A percentile compares a stretch with the other conserved stretches of the same genome.
Evolutionary conservation across 2,797 vertebrate species (phyloP).

Genomic region (Aselliscus stoliczkanus): DNA sequence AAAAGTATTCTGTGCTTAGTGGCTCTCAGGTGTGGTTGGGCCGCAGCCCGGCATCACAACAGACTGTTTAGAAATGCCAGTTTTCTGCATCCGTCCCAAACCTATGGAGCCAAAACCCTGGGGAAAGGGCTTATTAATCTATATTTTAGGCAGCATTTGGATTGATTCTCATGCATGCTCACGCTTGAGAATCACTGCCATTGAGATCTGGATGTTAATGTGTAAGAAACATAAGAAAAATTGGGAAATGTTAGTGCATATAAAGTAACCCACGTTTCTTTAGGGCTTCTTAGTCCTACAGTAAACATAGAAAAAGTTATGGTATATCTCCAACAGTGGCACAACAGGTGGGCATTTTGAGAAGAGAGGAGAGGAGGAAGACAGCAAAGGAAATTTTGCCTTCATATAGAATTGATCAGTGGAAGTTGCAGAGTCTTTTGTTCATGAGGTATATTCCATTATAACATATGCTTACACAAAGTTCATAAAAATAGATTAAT

Average conservation of each 20-base stretch:
- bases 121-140: neutral
- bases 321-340: neutral
- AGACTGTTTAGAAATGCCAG: neutral
- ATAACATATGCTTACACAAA: neutral
- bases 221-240: neutral
- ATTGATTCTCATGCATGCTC: neutral
- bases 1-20: neutral
- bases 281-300: neutral
- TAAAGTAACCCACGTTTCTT: neutral
- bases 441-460: neutral
- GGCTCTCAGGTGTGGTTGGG: neutral
- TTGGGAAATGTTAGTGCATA: neutral
- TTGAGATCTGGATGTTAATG: slow-evolving; percentile 5
- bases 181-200: neutral
- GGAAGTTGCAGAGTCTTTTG: neutral
- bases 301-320: neutral
- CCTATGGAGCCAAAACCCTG: neutral
- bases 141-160: neutral
- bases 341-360: neutral
- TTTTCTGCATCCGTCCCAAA: neutral
- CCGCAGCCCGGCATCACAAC: neutral
- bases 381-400: neutral
- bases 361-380: neutral
- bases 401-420: neutral
- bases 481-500: neutral